Conservation (phyloP, 1,140 invertebrate species). For the Drosophila gunungcola region DNA sequence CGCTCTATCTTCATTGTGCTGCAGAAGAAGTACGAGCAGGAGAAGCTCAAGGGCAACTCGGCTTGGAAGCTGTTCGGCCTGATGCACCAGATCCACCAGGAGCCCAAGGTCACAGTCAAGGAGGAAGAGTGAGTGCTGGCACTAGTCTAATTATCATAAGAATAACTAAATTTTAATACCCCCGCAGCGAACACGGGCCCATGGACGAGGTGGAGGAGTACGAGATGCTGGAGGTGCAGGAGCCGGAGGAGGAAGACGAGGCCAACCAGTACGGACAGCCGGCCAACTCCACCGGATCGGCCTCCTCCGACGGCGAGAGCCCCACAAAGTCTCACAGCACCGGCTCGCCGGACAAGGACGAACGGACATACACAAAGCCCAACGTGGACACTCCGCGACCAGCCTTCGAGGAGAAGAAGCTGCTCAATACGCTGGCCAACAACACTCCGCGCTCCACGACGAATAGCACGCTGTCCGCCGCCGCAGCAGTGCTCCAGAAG, state of each 20-base stretch:
- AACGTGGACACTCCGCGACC: conserved; percentile 66
- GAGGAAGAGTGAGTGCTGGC: conserved; percentile 66
- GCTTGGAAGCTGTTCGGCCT: conserved; percentile 76
- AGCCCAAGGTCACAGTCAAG: conserved; percentile 53
- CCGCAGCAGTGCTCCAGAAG: conserved; percentile 77
- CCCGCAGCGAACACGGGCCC: conserved; percentile 46
- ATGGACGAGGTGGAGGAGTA: conserved; percentile 80
- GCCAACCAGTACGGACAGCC: conserved; percentile 37
- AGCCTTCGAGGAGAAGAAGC: conserved; percentile 72
- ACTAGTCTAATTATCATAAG: background rate
- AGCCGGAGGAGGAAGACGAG: conserved; percentile 74
- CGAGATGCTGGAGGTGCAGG: conserved; percentile 80
- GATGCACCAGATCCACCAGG: conserved; percentile 80
- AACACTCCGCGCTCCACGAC: conserved; percentile 43
- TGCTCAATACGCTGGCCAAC: conserved; percentile 74
- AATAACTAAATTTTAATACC: background rate
- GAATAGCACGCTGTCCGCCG: conserved; percentile 45
- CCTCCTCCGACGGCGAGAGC: conserved; percentile 75
- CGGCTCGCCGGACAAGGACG: conserved; percentile 73
- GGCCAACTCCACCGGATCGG: conserved; percentile 59
- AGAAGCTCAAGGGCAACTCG: conserved; percentile 72
- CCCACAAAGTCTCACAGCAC: conserved; percentile 74
- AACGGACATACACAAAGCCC: conserved; percentile 56
- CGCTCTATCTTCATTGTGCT: conserved; percentile 82
- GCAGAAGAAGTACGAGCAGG: conserved; percentile 81